Base-by-base conservation (phyloP, 2,797 vertebrate genomes). In the Brotula barbata region DNA sequence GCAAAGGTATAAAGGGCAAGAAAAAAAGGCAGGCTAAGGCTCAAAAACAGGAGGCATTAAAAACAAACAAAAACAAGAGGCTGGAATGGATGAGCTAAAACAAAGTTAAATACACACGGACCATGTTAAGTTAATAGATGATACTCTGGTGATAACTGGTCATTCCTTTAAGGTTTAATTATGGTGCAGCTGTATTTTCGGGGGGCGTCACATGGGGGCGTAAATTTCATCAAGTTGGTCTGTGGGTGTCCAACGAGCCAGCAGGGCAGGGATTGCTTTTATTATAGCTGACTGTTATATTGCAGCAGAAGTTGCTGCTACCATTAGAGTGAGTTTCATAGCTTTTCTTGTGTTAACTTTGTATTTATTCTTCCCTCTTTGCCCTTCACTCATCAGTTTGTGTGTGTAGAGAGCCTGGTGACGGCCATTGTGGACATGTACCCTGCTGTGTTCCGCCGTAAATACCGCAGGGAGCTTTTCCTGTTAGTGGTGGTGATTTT, bases 401-500 rank as follows among this genome's bases (percentile, higher is more conserved):
- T 99, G 71, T 96, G 95, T 0, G 93, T 98, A 80, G 97, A 99
- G 76, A 97, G 96, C 81, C 90, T 99, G 47, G 96, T 96, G 64
- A 98, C 97, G 0, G 94, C 96, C 9, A 73, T 96, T 71, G 93
- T 98, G 73, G 97, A 99, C 88, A 95, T 98, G 95, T 94, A 96
- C 58, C 96, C 97, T 5, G 80, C 75, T 3, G 85, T 91, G 45
- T 97, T 98, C 82, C 93, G 94, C 11, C 94, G 94, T 78, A 96
- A 96, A 84, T 92, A 97, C 77, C 92, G 94, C 50, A 89, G 96
- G 42, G 95, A 98, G 86, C 88, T 89, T 31, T 93, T 99, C 55
- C 97, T 99, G 80, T 83, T 99, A 12, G 85, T 69, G 0, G 87
- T 98, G 59, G 93, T 94, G 0, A 8, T 95, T 31, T n/a, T 93